phyloP scores from a whole-genome alignment of 2,797 vertebrate genomes.

The Gallinago solitaria region DNA sequence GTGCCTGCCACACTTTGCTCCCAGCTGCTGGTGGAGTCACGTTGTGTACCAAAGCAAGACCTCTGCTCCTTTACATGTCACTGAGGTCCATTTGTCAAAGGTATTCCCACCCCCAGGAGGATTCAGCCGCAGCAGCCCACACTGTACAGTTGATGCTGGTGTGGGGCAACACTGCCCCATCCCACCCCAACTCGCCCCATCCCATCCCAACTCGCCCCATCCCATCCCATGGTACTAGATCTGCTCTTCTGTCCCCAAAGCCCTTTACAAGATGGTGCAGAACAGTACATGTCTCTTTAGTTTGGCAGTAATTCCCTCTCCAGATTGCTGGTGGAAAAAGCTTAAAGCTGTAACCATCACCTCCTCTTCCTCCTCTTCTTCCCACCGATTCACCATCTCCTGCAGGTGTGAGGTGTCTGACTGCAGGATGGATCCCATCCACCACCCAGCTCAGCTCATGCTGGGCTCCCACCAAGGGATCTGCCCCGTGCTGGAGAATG shows the following conservation, averaged over 20 bases:
- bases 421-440: accelerated
- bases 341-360: neutral
- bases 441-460: neutral
- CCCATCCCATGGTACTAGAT: neutral
- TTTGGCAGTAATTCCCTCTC: neutral
- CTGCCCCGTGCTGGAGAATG: neutral
- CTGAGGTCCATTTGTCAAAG: accelerated
- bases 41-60: neutral
- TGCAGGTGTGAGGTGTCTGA: accelerated
- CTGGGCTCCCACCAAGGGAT: neutral
- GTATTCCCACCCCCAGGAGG: too few species aligned
- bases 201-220: neutral
- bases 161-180: neutral
- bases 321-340: neutral
- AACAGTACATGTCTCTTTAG: neutral
- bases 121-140: neutral
- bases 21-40: neutral
- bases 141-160: neutral
- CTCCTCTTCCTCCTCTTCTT: neutral
- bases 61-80: neutral
- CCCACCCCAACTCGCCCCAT: neutral
- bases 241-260: neutral
- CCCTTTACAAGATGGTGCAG: neutral
- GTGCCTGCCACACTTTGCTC: neutral
- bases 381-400: accelerated